Evolutionary conservation across 2,113 vertebrate genomes (phyloP), one percentile per base, ranked within the genome.

Genomic region (Scatophagus argus): DNA sequence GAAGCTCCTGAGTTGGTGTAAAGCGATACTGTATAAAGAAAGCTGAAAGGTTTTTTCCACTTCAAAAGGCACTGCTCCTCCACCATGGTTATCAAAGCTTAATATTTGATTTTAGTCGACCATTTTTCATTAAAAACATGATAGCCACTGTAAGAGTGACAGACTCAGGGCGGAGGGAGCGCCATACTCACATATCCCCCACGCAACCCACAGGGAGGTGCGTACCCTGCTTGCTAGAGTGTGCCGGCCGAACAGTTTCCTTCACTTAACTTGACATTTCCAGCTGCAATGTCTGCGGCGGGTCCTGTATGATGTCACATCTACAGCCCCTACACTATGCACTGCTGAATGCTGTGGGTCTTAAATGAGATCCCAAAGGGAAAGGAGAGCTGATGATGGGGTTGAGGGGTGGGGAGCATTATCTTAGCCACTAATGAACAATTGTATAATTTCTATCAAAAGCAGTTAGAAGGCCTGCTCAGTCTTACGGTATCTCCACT

Each of bases 401-500:
- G 16, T 74, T 59, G 51, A 23, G 10, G 29, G 25, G 12, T 13
- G 55, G 72, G 74, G 79, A 61, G 46, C 87, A 91, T 92, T 94
- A 93, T 94, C 92, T 95, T 86, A 87, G 81, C 88, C 79, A 19
- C 94, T 95, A 95, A 95, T 95, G 94, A 95, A 94, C 93, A 93
- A 94, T 93, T 94, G 93, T 95, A 90, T 93, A 94, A 95, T 94
- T 95, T 94, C 93, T 91, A 94, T 95, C 93, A 94, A 95, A 93
- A 92, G 91, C 91, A 93, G 91, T 91, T 90, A 87, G 82, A 87
- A 90, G 93, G 89, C 92, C 88, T 78, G 81, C 89, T 90, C 93
- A 88, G 92, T 92, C 90, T 91, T 82, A 83, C 67, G 38, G 72
- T 93, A 94, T 93, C 92, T 92, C 86, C 83, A 91, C 90, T 91